Conservation (phyloP, 2,113 vertebrate genomes). For the Jacana jacana region DNA sequence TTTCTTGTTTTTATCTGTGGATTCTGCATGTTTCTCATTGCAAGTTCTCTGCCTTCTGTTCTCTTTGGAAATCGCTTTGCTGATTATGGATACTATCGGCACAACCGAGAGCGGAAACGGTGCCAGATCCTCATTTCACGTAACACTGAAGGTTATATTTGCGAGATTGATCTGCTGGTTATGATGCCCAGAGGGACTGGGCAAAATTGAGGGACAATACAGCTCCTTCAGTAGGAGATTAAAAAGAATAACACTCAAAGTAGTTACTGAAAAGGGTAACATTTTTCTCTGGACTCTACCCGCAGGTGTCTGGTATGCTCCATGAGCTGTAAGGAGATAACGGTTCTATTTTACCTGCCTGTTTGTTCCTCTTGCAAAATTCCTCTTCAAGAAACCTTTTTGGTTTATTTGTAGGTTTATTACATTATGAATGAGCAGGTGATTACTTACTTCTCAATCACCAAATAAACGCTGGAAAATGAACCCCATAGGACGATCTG, state of each 20-base stretch:
- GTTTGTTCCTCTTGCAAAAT: neutral
- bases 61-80: neutral
- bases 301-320: neutral
- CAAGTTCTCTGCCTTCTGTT: constrained; percentile 34
- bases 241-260: neutral
- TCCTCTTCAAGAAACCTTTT: neutral
- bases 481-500: neutral
- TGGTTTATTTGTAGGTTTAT: neutral
- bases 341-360: neutral
- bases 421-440: neutral
- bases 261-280: neutral
- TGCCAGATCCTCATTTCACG: neutral
- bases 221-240: neutral
- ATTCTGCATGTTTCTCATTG: neutral
- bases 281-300: neutral
- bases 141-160: neutral
- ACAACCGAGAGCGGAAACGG: neutral
- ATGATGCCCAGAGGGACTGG: neutral
- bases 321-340: neutral
- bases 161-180: neutral
- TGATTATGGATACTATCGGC: neutral
- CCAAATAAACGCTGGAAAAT: neutral
- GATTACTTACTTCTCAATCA: neutral
- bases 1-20: constrained; percentile 25
- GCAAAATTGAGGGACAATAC: neutral